Percentiles rank a stretch among this genome's conserved stretches.
These are phyloP conservation scores for Tricholauxania praeusta DNA, from an alignment of 2,888 invertebrate genomes.

Conservation along the genomic window DNA sequence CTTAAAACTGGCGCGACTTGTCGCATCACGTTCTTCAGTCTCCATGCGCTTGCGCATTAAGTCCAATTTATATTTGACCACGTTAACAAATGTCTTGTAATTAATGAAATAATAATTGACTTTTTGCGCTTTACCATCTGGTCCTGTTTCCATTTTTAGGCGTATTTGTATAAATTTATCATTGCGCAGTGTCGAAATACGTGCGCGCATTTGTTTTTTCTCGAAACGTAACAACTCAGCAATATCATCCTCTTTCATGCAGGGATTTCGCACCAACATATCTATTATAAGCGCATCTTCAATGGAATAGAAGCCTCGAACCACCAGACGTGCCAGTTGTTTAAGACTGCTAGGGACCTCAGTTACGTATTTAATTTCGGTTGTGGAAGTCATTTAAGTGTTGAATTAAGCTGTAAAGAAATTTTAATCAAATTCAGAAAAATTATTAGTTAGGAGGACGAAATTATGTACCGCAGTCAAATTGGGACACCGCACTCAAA, in stretches of 20 bases:
- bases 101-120: slow-evolving; percentile 98
- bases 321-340: slow-evolving; percentile 90
- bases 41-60: slow-evolving; percentile 96
- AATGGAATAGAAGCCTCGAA: slow-evolving; percentile 92
- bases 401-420: too few species aligned
- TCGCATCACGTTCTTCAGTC: slow-evolving; percentile 94
- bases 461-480: too few species aligned
- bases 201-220: slow-evolving; percentile 89
- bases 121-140: slow-evolving; percentile 94
- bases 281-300: slow-evolving; percentile 96
- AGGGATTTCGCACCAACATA: slow-evolving; percentile 95
- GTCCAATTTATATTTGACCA: slow-evolving; percentile 97
- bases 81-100: slow-evolving; percentile 97
- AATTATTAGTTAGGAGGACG: too few species aligned
- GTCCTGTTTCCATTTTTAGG: slow-evolving; percentile 93
- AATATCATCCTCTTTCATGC: slow-evolving; percentile 89
- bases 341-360: slow-evolving; percentile 95
- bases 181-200: slow-evolving; percentile 86
- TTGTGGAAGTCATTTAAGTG: slow-evolving; percentile 64
- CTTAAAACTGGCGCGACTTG: slow-evolving; percentile 94
- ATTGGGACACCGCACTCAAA: too few species aligned
- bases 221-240: slow-evolving; percentile 94
- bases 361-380: slow-evolving; percentile 83
- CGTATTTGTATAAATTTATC: slow-evolving; percentile 95
- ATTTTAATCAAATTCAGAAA: too few species aligned